These are phyloP conservation scores for Troilus luridus DNA, from an alignment of 2,888 invertebrate species.

Conservation along the genomic window DNA sequence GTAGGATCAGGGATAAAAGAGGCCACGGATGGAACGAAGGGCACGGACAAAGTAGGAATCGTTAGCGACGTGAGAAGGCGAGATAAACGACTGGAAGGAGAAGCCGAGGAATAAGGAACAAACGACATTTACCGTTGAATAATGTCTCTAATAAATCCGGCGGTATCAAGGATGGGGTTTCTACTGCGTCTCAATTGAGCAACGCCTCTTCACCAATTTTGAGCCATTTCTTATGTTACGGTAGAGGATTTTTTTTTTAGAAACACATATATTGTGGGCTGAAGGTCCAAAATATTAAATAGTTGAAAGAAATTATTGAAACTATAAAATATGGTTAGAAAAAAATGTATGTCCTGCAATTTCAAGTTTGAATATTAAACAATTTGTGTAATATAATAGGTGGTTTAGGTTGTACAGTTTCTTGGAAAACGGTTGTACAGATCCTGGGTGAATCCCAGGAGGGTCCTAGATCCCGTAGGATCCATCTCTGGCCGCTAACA, in stretches of 20 bases:
- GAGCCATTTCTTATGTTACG: background rate
- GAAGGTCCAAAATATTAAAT: background rate
- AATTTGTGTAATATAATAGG: no score
- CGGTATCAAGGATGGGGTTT: conserved; percentile 9
- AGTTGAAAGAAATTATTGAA: no score
- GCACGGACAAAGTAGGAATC: background rate
- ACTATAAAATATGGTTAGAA: no score
- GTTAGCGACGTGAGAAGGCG: conserved; percentile 12
- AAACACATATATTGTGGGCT: background rate
- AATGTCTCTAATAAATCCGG: background rate
- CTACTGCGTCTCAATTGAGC: background rate
- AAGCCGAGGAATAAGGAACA: conserved; percentile 7
- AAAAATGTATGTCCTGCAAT: no score
- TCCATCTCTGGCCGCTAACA: no score
- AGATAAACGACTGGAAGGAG: conserved; percentile 26
- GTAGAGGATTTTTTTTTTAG: background rate
- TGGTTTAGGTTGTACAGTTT: no score
- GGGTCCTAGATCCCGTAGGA: no score
- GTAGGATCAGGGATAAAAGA: no score
- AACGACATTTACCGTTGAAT: conserved; percentile 31
- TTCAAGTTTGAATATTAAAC: no score
- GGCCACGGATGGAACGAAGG: background rate
- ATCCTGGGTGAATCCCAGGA: no score
- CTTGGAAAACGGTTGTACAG: no score
- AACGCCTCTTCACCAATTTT: background rate